Conservation (phyloP, 1,140 invertebrate genomes). For the Halesus radiatus region DNA sequence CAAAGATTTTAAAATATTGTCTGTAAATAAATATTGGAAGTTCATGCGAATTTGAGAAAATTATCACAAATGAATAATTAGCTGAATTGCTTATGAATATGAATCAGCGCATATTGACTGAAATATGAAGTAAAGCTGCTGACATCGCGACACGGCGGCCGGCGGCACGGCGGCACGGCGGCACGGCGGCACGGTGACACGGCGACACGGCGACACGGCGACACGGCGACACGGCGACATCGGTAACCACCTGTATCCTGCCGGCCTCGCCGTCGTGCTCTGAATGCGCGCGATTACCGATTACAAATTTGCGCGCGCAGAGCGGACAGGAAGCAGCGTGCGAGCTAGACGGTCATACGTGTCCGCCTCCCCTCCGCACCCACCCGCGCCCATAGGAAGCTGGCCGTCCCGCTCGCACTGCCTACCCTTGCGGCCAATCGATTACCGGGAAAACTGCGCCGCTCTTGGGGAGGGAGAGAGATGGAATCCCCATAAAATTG, state of each 20-base stretch:
- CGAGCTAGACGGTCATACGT: slow-evolving; percentile 26
- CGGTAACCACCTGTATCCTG: slow-evolving; percentile 50
- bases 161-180: too few relatives aligned
- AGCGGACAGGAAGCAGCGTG: slow-evolving; percentile 17
- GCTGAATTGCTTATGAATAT: too few relatives aligned
- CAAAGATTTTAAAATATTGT: too few relatives aligned
- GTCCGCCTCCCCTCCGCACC: slow-evolving; percentile 22
- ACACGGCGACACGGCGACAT: not conserved
- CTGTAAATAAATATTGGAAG: too few relatives aligned
- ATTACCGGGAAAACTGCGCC: slow-evolving; percentile 49
- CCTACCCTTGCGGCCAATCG: slow-evolving; percentile 51
- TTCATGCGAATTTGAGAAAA: too few relatives aligned
- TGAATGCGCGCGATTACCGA: slow-evolving; percentile 21
- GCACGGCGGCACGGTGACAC: too few relatives aligned
- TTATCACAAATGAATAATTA: too few relatives aligned
- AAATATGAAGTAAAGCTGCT: too few relatives aligned
- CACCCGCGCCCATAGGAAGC: not conserved
- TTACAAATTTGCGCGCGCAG: slow-evolving; percentile 31
- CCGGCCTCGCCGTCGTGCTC: not conserved
- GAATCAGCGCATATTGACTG: too few relatives aligned
- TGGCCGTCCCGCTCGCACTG: slow-evolving; percentile 6
- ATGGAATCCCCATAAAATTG: slow-evolving; percentile 1
- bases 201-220: not conserved
- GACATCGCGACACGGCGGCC: not conserved
- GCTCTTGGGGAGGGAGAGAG: slow-evolving; percentile 22